Evolutionary conservation across 2,888 invertebrate species (phyloP), one percentile per base, ranked within the genome.

Genomic region (Dexiosoma caninum): DNA sequence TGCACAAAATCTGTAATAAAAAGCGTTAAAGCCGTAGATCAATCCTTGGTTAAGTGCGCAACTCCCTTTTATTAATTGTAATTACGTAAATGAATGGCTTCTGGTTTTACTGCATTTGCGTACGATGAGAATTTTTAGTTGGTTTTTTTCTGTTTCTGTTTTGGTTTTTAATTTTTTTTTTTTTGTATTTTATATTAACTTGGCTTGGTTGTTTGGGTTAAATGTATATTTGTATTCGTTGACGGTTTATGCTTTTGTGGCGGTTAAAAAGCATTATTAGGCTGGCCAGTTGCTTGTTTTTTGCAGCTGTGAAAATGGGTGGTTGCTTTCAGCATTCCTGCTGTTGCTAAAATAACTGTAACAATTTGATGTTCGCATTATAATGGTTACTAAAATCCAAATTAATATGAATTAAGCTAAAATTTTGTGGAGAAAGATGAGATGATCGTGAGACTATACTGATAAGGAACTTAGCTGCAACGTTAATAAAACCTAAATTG

Each of bases 41-140:
- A 77, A 74, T 81, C 32, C 81, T 81, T 74, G 77, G 72, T 81
- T 81, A 81, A 81, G 81, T 81, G 81, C 59, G 78, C 59, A 81
- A 82, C 83, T 81, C 80, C 78, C 81, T 79, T 79, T 84, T 83
- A 85, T 85, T 85, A 84, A 85, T 83, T 85, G 84, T 85, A 85
- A 85, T 86, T 85, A 84, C 81, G 83, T 79, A 85, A 85, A 85
- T 84, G 85, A 85, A 84, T 83, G 84, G 84, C 86, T 86, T 85
- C 86, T 85, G 85, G 85, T 86, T 84, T 85, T 85, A 82, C 53
- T 67, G 69, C 82, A 83, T 84, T 84, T 84, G 84, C 84, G 83
- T 83, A 83, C 49, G 78, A 60, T 83, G 78, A 78, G 82, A 82
- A 80, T 74, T 79, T 78, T 70, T 64, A 70, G 49, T 77, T 55